phyloP scores from a whole-genome alignment of 2,888 invertebrate species.

The Entomobrya proxima region DNA sequence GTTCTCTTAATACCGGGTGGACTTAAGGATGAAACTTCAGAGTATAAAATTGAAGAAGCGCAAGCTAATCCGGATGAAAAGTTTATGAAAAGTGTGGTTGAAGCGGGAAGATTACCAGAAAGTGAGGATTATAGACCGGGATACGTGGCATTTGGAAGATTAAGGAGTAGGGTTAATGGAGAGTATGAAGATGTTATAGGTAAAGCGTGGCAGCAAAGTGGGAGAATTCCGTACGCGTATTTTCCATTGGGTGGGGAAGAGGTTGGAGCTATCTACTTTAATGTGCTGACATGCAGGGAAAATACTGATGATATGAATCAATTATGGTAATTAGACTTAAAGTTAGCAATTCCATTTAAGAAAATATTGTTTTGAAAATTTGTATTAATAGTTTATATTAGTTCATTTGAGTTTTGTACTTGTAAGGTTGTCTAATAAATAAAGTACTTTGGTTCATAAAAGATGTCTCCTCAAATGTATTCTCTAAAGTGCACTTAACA shows the following conservation, averaged over 20 bases:
- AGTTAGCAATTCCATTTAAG: no score
- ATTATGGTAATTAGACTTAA: no score
- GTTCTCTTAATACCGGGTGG: conserved; percentile 8
- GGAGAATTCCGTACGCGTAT: neutral
- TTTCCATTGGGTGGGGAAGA: conserved; percentile 7
- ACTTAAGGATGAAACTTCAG: neutral
- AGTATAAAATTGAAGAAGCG: neutral
- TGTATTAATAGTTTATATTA: no score
- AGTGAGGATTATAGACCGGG: neutral
- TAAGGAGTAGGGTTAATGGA: neutral
- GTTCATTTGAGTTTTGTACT: no score
- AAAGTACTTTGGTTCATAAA: no score
- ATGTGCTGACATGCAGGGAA: neutral
- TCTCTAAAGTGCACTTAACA: no score
- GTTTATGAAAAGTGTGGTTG: neutral
- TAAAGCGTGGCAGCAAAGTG: neutral
- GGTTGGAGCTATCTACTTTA: neutral
- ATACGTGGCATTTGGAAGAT: neutral
- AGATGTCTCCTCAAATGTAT: no score
- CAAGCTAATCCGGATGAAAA: neutral
- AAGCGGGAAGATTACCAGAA: neutral
- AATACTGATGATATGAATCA: no score
- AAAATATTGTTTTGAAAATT: no score
- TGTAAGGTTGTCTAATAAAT: no score
- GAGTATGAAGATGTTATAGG: neutral